phyloP scores from a whole-genome alignment of 2,888 invertebrate species.

The Apamea monoglypha region DNA sequence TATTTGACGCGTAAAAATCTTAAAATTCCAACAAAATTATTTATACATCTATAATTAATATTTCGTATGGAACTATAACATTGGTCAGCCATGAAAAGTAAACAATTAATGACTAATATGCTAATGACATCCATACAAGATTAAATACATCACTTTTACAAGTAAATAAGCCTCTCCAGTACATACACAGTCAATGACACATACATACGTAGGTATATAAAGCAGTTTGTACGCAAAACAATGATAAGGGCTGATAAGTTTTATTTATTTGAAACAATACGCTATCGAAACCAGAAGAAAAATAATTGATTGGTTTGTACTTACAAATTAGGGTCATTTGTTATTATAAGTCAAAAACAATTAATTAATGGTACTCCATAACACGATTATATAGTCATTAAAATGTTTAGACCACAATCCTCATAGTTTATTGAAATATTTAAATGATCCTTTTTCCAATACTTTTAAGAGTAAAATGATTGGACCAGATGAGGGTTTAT shows the following conservation, averaged over 20 bases:
- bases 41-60: neutral
- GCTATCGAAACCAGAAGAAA: conserved; percentile 72
- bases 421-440: neutral
- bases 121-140: conserved; percentile 5
- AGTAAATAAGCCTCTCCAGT: conserved; percentile 47
- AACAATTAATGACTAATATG: conserved; percentile 45
- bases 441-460: neutral
- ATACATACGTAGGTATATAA: conserved; percentile 61
- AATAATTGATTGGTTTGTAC: conserved; percentile 53
- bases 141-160: conserved; percentile 28
- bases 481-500: neutral
- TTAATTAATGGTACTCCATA: neutral
- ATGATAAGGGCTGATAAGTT: conserved; percentile 75
- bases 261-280: conserved; percentile 68
- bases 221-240: conserved; percentile 60
- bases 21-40: neutral
- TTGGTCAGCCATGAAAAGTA: conserved; percentile 28
- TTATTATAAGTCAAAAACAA: conserved; percentile 14
- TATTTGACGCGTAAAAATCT: neutral
- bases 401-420: neutral
- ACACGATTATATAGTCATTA: neutral
- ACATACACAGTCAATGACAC: conserved; percentile 67
- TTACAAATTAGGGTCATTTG: conserved; percentile 31
- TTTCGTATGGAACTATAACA: conserved; percentile 11
- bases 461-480: neutral